Base-by-base conservation (phyloP, 1,140 invertebrate species). In the Micrasema longulum region DNA sequence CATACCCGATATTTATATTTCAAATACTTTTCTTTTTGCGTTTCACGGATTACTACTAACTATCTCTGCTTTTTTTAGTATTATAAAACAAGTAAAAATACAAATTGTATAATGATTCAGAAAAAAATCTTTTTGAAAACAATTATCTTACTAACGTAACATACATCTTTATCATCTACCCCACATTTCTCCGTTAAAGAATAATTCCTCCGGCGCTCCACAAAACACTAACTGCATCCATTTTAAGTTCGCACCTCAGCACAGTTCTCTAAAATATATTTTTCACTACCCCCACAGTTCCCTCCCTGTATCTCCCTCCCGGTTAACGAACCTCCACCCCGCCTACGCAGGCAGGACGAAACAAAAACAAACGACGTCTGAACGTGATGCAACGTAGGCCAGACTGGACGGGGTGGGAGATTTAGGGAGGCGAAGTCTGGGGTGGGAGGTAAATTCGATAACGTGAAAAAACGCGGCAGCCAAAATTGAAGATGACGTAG, bases 351-450 rank as follows among this genome's bases (percentile, higher is more conserved):
- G 69, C 69, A 71, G 69, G 53, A 65, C 71, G 71, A 73, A 76
- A 76, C 74, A 73, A 72, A 76, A 76, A 75, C 73, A 75, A 75
- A 68, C 73, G 73, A 65, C 73, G 69, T 64, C 64, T 31, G 66
- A 69, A 68, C 72, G 72, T 74, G 73, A 71, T 75, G 73, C 73
- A 75, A 71, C 73, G 72, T 74, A 74, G 72, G 73, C 73, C 73
- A 75, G 73, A 75, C 72, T 70, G 67, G 71, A 62, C 16, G 53
- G n/a, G 72, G 50, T 41, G 47, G 38, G 52, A 14, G 57, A 41
- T 11, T 11, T 5, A 38, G 14, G 68, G 36, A 31, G 22, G 22
- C 18, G 20, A 38, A 3, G 16, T 0, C 12, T 11, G 60, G 60
- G 38, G 1, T 9, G 6, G 26, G 14, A 20, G 69, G 62, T n/a